These are phyloP conservation scores for Podarcis muralis DNA, from an alignment of 2,113 vertebrate genomes.

Conservation along the genomic window DNA sequence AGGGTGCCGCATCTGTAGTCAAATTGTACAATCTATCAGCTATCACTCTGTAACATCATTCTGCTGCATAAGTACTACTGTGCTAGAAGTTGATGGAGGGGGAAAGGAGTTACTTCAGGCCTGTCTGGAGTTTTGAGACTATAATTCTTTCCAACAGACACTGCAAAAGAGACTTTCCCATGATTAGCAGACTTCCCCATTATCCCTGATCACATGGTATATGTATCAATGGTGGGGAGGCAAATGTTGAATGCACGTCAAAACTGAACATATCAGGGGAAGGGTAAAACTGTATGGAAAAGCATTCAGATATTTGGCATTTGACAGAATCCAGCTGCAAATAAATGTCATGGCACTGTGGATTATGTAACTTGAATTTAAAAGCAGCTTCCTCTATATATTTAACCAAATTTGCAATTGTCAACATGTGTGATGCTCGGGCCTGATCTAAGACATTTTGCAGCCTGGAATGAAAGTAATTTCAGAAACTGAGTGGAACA, in stretches of 20 bases:
- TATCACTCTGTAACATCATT: background rate
- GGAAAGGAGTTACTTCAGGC: background rate
- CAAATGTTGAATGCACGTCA: too few species aligned
- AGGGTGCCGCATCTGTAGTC: background rate
- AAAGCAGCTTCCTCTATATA: too few species aligned
- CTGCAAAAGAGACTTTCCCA: background rate
- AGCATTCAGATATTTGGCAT: too few species aligned
- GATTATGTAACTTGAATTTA: too few species aligned
- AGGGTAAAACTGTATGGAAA: too few species aligned
- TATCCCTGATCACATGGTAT: background rate
- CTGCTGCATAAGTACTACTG: background rate
- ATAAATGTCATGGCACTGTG: too few species aligned
- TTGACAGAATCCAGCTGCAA: too few species aligned
- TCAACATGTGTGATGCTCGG: too few species aligned
- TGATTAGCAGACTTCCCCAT: background rate
- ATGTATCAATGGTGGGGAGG: too few species aligned
- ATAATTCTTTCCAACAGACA: background rate
- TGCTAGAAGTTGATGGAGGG: background rate
- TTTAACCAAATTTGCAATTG: too few species aligned
- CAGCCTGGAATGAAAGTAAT: background rate
- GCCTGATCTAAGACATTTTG: too few species aligned
- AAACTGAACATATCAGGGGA: too few species aligned
- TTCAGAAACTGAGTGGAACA: background rate
- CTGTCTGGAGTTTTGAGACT: background rate
- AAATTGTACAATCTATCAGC: background rate